These are phyloP conservation scores for Trichonephila clavata DNA, from an alignment of 1,140 invertebrate genomes.

Conservation along the genomic window DNA sequence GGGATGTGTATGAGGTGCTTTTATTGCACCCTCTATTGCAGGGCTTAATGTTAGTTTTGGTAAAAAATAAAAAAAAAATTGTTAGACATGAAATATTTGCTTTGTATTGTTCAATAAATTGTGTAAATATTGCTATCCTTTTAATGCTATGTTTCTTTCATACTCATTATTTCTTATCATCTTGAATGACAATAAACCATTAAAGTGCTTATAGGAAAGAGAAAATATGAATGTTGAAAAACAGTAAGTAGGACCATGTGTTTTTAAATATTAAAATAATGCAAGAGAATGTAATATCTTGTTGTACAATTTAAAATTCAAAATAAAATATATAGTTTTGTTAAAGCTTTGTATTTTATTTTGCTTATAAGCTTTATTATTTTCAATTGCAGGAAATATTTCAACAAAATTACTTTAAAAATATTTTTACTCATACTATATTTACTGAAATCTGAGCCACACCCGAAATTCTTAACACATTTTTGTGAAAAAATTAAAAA, in stretches of 20 bases:
- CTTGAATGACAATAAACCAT: background rate
- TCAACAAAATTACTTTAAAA: too few relatives aligned
- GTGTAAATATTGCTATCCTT: slow-evolving; percentile 50
- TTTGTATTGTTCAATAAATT: slow-evolving; percentile 50
- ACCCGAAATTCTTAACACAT: too few relatives aligned
- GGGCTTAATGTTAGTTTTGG: background rate
- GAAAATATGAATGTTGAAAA: background rate
- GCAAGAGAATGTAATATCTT: background rate
- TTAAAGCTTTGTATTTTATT: too few relatives aligned
- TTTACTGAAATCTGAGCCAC: too few relatives aligned
- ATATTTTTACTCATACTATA: too few relatives aligned
- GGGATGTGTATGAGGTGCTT: background rate
- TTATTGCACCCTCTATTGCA: background rate
- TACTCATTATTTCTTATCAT: background rate
- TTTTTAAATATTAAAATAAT: background rate
- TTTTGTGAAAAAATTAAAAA: too few relatives aligned
- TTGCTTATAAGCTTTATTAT: too few relatives aligned
- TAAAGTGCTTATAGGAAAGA: background rate
- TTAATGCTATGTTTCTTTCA: slow-evolving; percentile 12
- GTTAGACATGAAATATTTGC: background rate
- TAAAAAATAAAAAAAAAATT: background rate
- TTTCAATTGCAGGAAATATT: too few relatives aligned
- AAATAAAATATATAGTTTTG: too few relatives aligned
- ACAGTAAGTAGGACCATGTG: background rate
- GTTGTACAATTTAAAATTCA: too few relatives aligned